Evolutionary conservation across 2,888 invertebrate species (phyloP), one percentile per base, ranked within the genome.

Genomic region (Stenoptilia bipunctidactyla): DNA sequence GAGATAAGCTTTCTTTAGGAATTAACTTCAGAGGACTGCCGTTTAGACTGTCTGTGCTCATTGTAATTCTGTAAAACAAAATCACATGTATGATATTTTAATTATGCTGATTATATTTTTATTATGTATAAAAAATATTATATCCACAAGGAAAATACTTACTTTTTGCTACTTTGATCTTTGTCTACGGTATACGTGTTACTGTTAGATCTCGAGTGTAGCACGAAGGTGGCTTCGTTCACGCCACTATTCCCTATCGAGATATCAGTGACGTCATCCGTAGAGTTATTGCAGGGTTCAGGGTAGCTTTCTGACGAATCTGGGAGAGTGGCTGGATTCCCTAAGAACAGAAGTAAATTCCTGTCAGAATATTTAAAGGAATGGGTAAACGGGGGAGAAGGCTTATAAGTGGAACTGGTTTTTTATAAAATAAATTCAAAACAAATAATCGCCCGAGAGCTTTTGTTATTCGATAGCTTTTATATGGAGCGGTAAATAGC

Each of bases 31-130:
- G 54, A 1, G 70, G 74, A 48, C 75, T 79, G 48, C 58, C 71
- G 61, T 83, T 84, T 47, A 84, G 61, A 50, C 85, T 85, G 56
- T 85, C 85, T 35, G 71, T 77, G 53, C 83, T 84, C 76, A 85
- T 80, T 30, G 83, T 79, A 34, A 71, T 56, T 54, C 85, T 85
- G 68, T 12, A 58, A 66, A 43, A 39, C 46, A 27, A 38, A 33
- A 20, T 8, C n/a, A n/a, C n/a, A n/a, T n/a, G n/a, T n/a, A n/a
- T n/a, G n/a, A n/a, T n/a, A n/a, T n/a, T n/a, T n/a, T n/a, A n/a
- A n/a, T n/a, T n/a, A n/a, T n/a, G n/a, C n/a, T n/a, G n/a, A n/a
- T n/a, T n/a, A n/a, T n/a, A n/a, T n/a, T n/a, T n/a, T n/a, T n/a
- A n/a, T n/a, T n/a, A n/a, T n/a, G n/a, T n/a, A n/a, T n/a, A n/a